Evolutionary conservation across 2,888 invertebrate species (phyloP).

Genomic region (Palloptera scutellata): DNA sequence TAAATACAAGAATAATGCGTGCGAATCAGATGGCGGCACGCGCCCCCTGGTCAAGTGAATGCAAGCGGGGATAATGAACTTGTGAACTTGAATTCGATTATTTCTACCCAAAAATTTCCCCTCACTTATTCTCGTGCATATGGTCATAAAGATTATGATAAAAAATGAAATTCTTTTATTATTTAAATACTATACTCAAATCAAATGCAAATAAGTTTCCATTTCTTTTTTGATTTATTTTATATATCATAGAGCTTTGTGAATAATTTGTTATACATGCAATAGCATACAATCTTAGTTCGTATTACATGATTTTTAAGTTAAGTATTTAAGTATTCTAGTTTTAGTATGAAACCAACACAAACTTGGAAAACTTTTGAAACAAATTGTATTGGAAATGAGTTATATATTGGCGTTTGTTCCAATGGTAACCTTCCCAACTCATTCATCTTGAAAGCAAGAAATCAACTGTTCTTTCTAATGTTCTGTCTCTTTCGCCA

Average conservation of each 20-base stretch:
- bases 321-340: too few species aligned
- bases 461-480: too few species aligned
- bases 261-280: too few species aligned
- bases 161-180: conserved; percentile 3
- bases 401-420: too few species aligned
- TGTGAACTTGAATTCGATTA: neutral
- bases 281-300: too few species aligned
- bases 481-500: too few species aligned
- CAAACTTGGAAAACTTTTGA: too few species aligned
- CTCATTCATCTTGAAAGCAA: too few species aligned
- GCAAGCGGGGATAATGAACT: neutral
- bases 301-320: too few species aligned
- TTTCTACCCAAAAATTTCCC: neutral
- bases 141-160: neutral
- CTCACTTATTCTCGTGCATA: conserved; percentile 2
- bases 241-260: neutral
- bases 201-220: conserved; percentile 11
- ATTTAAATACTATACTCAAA: neutral
- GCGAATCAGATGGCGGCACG: conserved; percentile 90
- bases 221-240: conserved; percentile 6
- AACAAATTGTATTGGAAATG: too few species aligned
- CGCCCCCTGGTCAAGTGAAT: conserved; percentile 87
- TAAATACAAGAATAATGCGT: conserved; percentile 89
- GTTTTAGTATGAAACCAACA: too few species aligned
- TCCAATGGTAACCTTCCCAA: too few species aligned